Conservation (phyloP, 2,113 vertebrate genomes). For the Pogonocichla stellata region DNA sequence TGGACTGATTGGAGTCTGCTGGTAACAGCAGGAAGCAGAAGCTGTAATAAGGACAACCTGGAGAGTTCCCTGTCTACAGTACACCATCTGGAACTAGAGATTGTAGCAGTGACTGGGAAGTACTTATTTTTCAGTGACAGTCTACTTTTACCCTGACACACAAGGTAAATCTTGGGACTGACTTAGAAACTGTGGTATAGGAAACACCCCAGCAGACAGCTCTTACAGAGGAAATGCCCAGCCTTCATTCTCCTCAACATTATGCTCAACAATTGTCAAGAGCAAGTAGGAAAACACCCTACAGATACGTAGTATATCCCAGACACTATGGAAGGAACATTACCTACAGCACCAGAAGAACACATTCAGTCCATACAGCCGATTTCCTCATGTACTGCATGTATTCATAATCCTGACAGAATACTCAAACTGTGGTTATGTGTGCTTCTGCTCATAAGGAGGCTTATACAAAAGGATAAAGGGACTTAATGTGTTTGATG, state of each 20-base stretch:
- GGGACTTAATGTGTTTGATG: not conserved
- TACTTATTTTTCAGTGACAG: not conserved
- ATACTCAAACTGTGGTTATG: not conserved
- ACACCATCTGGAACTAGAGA: not conserved
- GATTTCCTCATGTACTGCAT: not conserved
- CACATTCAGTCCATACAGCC: not conserved
- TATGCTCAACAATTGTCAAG: not conserved
- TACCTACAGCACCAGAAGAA: not conserved
- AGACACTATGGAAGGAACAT: not conserved
- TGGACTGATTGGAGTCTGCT: not conserved
- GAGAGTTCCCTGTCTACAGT: not conserved
- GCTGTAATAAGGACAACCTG: not conserved
- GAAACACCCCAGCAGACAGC: not conserved
- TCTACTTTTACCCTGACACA: not conserved
- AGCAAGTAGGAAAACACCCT: not conserved
- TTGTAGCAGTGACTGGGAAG: not conserved
- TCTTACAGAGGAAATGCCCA: not conserved
- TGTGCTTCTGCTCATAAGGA: not conserved
- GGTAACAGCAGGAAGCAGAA: not conserved
- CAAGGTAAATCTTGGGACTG: not conserved
- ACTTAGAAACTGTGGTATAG: not conserved
- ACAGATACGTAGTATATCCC: not conserved
- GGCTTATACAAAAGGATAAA: not conserved
- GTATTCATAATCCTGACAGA: not conserved
- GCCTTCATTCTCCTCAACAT: not conserved